These are phyloP conservation scores for Sapajus apella DNA, from an alignment of 2,113 vertebrate genomes.

Conservation along the genomic window DNA sequence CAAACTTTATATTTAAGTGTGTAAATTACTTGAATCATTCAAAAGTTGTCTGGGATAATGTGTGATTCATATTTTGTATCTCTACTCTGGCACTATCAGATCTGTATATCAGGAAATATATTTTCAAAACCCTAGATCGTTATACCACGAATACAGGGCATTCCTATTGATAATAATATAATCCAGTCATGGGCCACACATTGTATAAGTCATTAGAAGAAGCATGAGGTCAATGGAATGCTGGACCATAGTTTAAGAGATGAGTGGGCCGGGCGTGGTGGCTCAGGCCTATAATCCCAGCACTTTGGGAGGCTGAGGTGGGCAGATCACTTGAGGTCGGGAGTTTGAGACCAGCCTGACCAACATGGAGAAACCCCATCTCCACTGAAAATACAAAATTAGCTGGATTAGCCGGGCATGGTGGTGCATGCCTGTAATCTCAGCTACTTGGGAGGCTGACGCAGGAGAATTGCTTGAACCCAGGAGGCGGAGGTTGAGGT, in stretches of 20 bases:
- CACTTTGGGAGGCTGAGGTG: too few relatives aligned
- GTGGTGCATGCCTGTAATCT: too few relatives aligned
- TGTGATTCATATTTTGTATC: not conserved
- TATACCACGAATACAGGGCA: not conserved
- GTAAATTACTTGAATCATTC: not conserved
- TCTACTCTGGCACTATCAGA: not conserved
- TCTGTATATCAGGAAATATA: not conserved
- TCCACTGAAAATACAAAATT: too few relatives aligned
- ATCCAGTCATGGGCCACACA: not conserved
- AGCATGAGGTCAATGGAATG: not conserved
- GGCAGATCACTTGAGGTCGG: too few relatives aligned
- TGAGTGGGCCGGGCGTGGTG: not conserved
- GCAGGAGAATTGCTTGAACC: too few relatives aligned
- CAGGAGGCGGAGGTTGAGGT: too few relatives aligned
- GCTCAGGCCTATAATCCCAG: too few relatives aligned
- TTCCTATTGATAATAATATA: not conserved
- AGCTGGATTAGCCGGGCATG: too few relatives aligned
- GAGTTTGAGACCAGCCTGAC: too few relatives aligned
- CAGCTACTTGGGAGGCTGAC: too few relatives aligned
- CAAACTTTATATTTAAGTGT: not conserved
- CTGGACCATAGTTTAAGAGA: not conserved
- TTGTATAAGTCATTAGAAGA: not conserved
- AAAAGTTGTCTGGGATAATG: not conserved
- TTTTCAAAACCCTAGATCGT: not conserved
- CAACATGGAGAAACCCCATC: too few relatives aligned